Evolutionary conservation across 2,888 invertebrate genomes (phyloP).

Genomic region (Junonia oenone): DNA sequence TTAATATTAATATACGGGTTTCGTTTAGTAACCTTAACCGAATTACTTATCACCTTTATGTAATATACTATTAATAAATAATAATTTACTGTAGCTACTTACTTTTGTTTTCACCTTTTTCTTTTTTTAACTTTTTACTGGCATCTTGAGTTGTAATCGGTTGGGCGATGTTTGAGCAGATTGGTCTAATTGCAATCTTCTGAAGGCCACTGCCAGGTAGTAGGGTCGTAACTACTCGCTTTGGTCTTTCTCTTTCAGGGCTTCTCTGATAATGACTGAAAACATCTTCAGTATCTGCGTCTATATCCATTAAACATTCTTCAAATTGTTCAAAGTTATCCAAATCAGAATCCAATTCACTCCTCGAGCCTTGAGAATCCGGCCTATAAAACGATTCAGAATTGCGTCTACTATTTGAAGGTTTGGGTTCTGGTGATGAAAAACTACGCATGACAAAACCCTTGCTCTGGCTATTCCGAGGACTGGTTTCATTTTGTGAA

Average conservation of each 20-base stretch:
- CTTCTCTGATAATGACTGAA: conserved; percentile 49
- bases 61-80: not conserved
- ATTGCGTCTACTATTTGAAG: conserved; percentile 51
- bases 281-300: conserved; percentile 59
- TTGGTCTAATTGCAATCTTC: conserved; percentile 56
- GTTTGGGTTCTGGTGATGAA: conserved; percentile 64
- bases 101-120: conserved; percentile 52
- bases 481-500: conserved; percentile 47
- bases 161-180: conserved; percentile 47
- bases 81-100: conserved; percentile 26
- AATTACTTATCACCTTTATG: not conserved
- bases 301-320: conserved; percentile 66
- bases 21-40: conserved; percentile 14
- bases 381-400: conserved; percentile 60
- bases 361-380: conserved; percentile 55
- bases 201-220: conserved; percentile 70
- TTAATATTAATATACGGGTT: conserved; percentile 6
- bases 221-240: conserved; percentile 57
- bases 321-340: conserved; percentile 68
- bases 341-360: conserved; percentile 64
- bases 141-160: conserved; percentile 47
- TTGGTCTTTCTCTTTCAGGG: conserved; percentile 59
- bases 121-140: conserved; percentile 46
- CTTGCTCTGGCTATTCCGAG: conserved; percentile 39
- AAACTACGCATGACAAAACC: conserved; percentile 61